phyloP scores from a whole-genome alignment of 1,140 invertebrate genomes.

The Plectus sambesii region DNA sequence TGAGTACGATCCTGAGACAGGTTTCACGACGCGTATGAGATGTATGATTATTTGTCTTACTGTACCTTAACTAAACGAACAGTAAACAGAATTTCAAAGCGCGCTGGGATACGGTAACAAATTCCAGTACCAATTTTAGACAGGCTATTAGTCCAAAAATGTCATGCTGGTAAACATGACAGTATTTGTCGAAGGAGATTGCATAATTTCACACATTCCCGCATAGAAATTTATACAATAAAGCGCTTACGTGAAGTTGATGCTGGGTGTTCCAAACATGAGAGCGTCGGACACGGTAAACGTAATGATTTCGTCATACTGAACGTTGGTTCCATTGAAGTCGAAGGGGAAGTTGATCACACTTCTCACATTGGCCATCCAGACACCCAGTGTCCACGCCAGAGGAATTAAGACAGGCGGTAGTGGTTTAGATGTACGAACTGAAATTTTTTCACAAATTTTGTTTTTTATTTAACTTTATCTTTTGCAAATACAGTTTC shows the following conservation, averaged over 20 bases:
- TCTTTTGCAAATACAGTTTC: no score
- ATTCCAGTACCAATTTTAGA: neutral
- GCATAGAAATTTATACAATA: neutral
- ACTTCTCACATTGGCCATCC: constrained; percentile 19
- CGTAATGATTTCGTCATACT: constrained; percentile 19
- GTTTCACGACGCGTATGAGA: no score
- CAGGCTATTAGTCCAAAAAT: neutral
- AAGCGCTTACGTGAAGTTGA: constrained; percentile 22
- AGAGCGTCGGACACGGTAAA: constrained; percentile 15
- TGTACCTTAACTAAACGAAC: no score
- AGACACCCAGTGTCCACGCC: constrained; percentile 20
- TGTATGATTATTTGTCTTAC: no score
- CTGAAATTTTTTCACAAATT: no score
- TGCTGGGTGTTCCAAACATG: constrained; percentile 21
- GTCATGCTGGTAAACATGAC: neutral
- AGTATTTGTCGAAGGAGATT: neutral
- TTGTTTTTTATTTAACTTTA: no score
- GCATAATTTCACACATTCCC: neutral
- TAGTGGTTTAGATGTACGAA: constrained; percentile 11
- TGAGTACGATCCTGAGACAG: neutral
- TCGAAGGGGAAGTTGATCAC: constrained; percentile 20
- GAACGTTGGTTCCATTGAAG: constrained; percentile 3
- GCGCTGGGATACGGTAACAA: neutral
- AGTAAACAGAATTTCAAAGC: no score
- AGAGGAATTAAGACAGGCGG: constrained; percentile 22